A percentile compares a stretch with the other conserved stretches of the same genome.
Evolutionary conservation across 2,797 vertebrate genomes (phyloP).

Genomic region (Enteromius viviparus): DNA sequence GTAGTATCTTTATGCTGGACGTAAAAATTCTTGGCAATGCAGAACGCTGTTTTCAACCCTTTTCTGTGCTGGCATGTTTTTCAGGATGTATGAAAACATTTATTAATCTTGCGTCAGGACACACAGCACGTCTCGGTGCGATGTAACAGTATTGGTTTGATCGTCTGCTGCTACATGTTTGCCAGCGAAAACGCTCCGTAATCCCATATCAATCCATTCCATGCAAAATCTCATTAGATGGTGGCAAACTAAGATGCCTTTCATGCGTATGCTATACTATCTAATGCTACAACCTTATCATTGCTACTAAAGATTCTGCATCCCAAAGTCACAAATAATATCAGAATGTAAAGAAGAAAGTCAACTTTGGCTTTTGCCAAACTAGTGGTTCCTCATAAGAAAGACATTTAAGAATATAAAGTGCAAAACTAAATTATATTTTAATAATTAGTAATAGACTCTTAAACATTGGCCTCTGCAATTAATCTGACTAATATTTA

Average conservation of each 20-base stretch:
- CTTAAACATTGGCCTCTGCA: slow-evolving; percentile 38
- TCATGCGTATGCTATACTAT: slow-evolving; percentile 75
- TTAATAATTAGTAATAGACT: slow-evolving; percentile 29
- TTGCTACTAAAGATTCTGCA: slow-evolving; percentile 68
- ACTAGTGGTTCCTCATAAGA: slow-evolving; percentile 59
- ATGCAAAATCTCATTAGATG: slow-evolving; percentile 69
- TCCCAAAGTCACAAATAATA: slow-evolving; percentile 61
- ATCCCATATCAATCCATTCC: slow-evolving; percentile 58
- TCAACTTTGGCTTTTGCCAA: slow-evolving; percentile 72
- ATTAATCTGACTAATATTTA: neutral
- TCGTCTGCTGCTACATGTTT: slow-evolving; percentile 63
- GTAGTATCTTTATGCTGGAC: neutral
- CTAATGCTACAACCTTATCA: slow-evolving; percentile 77
- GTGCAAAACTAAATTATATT: slow-evolving; percentile 61
- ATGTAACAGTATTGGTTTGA: slow-evolving; percentile 50
- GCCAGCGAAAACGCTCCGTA: slow-evolving; percentile 42
- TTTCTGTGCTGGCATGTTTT: slow-evolving; percentile 22
- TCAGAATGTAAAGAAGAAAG: slow-evolving; percentile 51
- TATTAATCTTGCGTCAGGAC: slow-evolving; percentile 33
- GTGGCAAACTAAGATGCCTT: slow-evolving; percentile 66
- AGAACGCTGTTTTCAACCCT: slow-evolving; percentile 6
- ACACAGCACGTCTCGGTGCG: slow-evolving; percentile 50
- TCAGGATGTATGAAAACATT: neutral
- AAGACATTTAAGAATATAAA: slow-evolving; percentile 66
- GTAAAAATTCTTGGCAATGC: slow-evolving; percentile 10